Base-by-base conservation (phyloP, 2,113 vertebrate species). In the Dendrocopos noguchii region DNA sequence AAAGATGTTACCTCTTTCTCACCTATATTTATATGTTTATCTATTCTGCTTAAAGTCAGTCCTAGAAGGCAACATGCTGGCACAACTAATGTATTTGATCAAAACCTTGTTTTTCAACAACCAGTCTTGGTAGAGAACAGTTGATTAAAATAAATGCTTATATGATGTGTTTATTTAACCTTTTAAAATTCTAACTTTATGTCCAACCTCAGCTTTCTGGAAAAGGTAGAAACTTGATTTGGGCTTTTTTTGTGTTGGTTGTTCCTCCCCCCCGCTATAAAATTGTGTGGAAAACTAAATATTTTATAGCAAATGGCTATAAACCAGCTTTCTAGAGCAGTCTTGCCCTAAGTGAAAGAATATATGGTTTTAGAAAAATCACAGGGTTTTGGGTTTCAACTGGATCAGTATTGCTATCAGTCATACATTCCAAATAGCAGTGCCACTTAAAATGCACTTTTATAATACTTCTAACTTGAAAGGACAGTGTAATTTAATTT, bases 21-120 rank as follows among this genome's bases (percentile, higher is more conserved):
- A 91, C 55, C 67, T 29, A 0, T 82, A 94, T 97, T 87, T 91
- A 21, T 57, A 64, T 36, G 39, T 94, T 85, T 97, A 75, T 87
- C 72, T 93, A 22, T 93, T 76, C 88, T 96, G 88, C 97, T 95
- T 97, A 95, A 94, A 95, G 97, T 96, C 96, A 90, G 96, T 98
- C 97, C 96, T 98, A 70, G 97, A 98, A 98, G 97, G 97, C 97
- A 98, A 98, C 98, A 97, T 98, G 98, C 98, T 98, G 98, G 98
- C 98, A 98, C 97, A 55, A 55, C 53, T 55, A 28, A 91, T 39
- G 12, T 91, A 92, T 94, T 97, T 91, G 90, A 91, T 97, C 4
- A 36, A 97, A 95, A 96, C 39, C 39, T 95, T 86, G 87, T 77
- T 95, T 96, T 42, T 93, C 77, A 95, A 94, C 60, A 95, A 87